Base-by-base conservation (phyloP, 2,888 invertebrate species). In the Boloria selene region DNA sequence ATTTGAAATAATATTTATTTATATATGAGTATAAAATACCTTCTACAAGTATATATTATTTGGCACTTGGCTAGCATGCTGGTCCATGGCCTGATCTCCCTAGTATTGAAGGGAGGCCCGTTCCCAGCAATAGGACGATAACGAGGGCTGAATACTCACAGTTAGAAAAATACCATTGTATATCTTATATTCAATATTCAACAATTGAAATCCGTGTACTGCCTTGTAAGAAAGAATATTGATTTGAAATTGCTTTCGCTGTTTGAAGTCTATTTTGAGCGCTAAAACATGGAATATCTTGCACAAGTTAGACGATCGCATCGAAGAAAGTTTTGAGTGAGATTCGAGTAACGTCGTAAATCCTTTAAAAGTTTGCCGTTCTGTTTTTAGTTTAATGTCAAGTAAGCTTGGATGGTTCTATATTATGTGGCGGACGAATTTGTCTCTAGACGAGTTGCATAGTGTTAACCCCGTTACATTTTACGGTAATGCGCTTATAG, bases 401-500 rank as follows among this genome's bases (percentile, higher is more conserved):
- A 68, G 73, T 73, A 68, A 70, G 69, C 61, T 65, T 58, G 55
- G 54, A 61, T 65, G 54, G 71, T 73, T 72, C 74, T 74, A 75
- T 75, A 78, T 78, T 74, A 74, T 75, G 72, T 74, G 72, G 73
- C 69, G 70, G 72, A 75, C 73, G 74, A 83, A 84, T 83, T 81
- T 78, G 78, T 84, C 80, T 80, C 79, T 73, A 75, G 73, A 68
- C 66, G 71, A 73, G 76, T 77, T 83, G 84, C 83, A 82, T 77
- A 78, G 78, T 77, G 75, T 77, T 79, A 76, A 77, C 76, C 74
- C 74, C 72, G 77, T 77, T 77, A 78, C 77, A 77, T 74, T 85
- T 85, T 83, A 80, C 77, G 75, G 76, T 78, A 76, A 75, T 79
- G 74, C 77, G 82, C 83, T 84, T 87, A 86, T 85, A 83, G 81